These are phyloP conservation scores for Eilema depressum DNA, from an alignment of 2,888 invertebrate genomes.

Conservation along the genomic window DNA sequence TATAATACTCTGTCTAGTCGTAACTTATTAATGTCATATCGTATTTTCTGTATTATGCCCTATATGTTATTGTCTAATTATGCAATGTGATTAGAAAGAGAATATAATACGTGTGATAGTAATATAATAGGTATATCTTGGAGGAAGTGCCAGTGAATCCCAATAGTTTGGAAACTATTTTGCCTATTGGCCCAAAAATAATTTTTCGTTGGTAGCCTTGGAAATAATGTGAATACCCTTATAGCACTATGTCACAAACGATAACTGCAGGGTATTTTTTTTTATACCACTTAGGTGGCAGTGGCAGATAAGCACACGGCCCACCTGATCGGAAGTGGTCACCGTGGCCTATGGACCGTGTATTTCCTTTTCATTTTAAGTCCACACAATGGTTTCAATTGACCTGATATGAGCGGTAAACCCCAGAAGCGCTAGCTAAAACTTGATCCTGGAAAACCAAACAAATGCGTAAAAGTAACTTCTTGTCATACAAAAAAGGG, in stretches of 20 bases:
- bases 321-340: too few relatives aligned
- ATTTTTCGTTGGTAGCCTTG: too few relatives aligned
- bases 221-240: too few relatives aligned
- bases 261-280: background rate
- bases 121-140: background rate
- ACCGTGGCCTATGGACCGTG: too few relatives aligned
- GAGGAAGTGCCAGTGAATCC: background rate
- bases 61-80: background rate
- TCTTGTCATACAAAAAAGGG: background rate
- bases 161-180: background rate
- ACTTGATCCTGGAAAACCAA: background rate
- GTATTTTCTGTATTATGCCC: background rate
- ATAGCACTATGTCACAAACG: too few relatives aligned
- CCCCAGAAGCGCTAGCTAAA: too few relatives aligned
- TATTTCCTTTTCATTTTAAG: background rate
- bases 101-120: too few relatives aligned
- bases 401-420: background rate
- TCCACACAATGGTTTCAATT: background rate
- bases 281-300: too few relatives aligned
- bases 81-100: background rate
- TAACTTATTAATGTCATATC: slow-evolving; percentile 10
- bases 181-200: too few relatives aligned
- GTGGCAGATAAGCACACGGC: too few relatives aligned
- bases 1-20: slow-evolving; percentile 13
- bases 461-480: too few relatives aligned